Percentiles rank a stretch among this genome's conserved stretches.
phyloP scores from a whole-genome alignment of 2,797 vertebrate genomes.

The Adelosebastes latens region DNA sequence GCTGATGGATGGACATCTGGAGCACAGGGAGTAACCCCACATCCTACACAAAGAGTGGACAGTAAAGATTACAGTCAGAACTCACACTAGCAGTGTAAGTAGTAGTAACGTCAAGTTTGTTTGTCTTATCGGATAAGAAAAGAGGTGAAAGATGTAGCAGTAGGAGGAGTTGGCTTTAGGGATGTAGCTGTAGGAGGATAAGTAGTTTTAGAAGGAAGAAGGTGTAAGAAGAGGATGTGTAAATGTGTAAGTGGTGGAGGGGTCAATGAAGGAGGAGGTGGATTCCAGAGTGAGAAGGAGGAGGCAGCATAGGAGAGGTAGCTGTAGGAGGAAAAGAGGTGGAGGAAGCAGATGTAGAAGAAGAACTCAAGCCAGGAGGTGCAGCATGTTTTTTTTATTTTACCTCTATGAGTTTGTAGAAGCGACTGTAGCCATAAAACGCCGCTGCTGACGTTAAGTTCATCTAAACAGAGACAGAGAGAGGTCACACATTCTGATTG shows the following conservation, averaged over 20 bases:
- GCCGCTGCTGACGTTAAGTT: constrained; percentile 83
- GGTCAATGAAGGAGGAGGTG: not conserved
- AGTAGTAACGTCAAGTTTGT: not conserved
- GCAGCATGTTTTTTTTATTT: not conserved
- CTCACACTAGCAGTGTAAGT: not conserved
- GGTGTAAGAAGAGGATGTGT: not conserved
- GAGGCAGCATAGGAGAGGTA: not conserved
- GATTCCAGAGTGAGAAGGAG: not conserved
- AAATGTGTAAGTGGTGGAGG: not conserved
- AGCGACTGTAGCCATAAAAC: constrained; percentile 88
- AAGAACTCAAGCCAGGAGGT: not conserved
- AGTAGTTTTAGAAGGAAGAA: not conserved
- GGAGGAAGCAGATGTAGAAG: not conserved
- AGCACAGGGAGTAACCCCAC: constrained; percentile 86
- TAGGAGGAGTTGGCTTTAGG: not conserved
- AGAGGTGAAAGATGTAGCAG: not conserved
- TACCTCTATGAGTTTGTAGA: constrained; percentile 90
- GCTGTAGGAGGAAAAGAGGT: not conserved
- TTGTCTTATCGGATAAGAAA: not conserved
- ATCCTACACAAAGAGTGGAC: constrained; percentile 70
- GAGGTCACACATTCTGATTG: not conserved
- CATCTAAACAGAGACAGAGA: constrained; percentile 78
- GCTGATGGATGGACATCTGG: constrained; percentile 80
- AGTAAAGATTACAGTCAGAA: not conserved
- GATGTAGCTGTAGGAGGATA: not conserved